Base-by-base conservation (phyloP, 2,797 vertebrate genomes). In the Salarias fasciatus region DNA sequence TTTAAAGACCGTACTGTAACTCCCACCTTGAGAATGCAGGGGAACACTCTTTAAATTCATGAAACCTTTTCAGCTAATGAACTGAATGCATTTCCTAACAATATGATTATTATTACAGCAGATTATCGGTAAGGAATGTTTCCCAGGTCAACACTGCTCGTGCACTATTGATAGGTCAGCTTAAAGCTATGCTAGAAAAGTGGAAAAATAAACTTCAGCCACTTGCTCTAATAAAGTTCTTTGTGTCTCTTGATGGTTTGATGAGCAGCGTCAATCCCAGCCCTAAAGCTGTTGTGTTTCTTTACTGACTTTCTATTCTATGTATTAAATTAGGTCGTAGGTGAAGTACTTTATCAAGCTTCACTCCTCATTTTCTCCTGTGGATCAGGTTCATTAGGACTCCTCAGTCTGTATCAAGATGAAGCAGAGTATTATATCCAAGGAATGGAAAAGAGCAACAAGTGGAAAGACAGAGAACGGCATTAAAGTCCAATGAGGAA, bases 401-500 rank as follows among this genome's bases (percentile, higher is more conserved):
- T 3, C 30, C 40, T 55, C 35, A 46, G 37, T 30, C 10, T 44
- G 18, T 10, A 11, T 53, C 3, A 53, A 53, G 46, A 45, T 8
- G 37, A 47, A 15, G 47, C 29, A 30, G 41, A 8, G 38, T 14
- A 10, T 14, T 13, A 9, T 18, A 47, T n/a, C 10, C 13, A 5
- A 49, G 6, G 31, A 10, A 1, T 11, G 45, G n/a, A 18, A 38
- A 52, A 55, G 33, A 1, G 33, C 47, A 13, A 29, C 4, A 60
- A 35, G 43, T 45, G 18, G 44, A 12, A 40, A 50, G 18, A 18
- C 18, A 24, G 18, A 38, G 4, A 11, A 10, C 15, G 29, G n/a
- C 43, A 30, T 55, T 30, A 8, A 4, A 8, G 18, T 60, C 31
- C 45, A 56, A 49, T 58, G 58, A 62, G 42, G 43, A 54, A 28